Percentiles rank a stretch among this genome's conserved stretches.
Evolutionary conservation across 2,797 vertebrate species (phyloP).

Genomic region (Manis pentadactyla): DNA sequence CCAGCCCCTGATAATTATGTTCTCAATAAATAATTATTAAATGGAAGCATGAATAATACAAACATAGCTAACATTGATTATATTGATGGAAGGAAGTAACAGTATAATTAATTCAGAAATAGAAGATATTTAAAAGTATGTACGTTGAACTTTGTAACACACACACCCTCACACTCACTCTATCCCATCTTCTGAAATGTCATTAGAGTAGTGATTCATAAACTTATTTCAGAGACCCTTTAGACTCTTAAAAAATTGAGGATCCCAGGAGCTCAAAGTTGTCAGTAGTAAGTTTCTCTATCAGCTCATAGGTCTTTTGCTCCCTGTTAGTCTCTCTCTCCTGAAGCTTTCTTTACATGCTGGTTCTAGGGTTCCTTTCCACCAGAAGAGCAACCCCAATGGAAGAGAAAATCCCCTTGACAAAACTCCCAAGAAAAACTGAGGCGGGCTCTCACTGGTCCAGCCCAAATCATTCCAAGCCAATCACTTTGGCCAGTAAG

Average conservation of each 20-base stretch:
- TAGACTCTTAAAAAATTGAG: background rate
- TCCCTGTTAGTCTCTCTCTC: background rate
- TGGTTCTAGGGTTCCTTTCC: background rate
- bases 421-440: background rate
- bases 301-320: background rate
- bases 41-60: slow-evolving; percentile 76
- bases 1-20: slow-evolving; percentile 32
- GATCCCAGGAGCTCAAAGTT: background rate
- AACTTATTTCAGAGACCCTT: background rate
- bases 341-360: background rate
- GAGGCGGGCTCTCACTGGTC: background rate
- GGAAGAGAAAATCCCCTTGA: background rate
- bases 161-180: background rate
- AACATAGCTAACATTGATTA: slow-evolving; percentile 62
- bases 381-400: background rate
- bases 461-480: background rate
- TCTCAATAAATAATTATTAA: slow-evolving; percentile 76
- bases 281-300: background rate
- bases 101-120: slow-evolving; percentile 74
- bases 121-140: slow-evolving; percentile 24
- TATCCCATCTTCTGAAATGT: background rate
- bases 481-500: background rate
- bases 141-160: background rate
- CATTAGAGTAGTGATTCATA: background rate
- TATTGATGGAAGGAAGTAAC: slow-evolving; percentile 68